phyloP scores from a whole-genome alignment of 1,140 invertebrate genomes.

The Trichonephila clavipes region DNA sequence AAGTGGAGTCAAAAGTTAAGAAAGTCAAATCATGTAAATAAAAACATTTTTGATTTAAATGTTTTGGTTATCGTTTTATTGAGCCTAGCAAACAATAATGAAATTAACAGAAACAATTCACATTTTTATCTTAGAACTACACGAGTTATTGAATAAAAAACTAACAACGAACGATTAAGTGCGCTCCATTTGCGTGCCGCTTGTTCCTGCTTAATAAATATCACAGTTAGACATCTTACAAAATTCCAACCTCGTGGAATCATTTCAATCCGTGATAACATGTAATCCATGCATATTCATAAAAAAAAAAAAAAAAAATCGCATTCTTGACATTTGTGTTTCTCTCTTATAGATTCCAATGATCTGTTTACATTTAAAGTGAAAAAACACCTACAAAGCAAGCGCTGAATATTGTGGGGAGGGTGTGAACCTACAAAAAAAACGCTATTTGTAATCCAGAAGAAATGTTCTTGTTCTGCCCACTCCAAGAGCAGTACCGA shows the following conservation, averaged over 20 bases:
- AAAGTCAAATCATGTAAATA: too few relatives aligned
- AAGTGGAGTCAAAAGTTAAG: too few relatives aligned
- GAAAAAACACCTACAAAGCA: too few relatives aligned
- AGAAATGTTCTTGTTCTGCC: background rate
- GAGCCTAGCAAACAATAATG: too few relatives aligned
- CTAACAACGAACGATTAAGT: too few relatives aligned
- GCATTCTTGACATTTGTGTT: background rate
- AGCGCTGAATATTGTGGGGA: background rate
- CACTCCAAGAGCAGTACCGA: background rate
- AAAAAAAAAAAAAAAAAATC: too few relatives aligned
- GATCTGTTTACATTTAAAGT: constrained; percentile 5
- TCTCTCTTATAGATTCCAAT: background rate
- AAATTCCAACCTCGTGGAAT: background rate
- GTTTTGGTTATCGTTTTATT: too few relatives aligned
- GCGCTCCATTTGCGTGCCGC: too few relatives aligned
- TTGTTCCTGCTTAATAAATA: background rate
- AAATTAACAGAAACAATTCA: too few relatives aligned
- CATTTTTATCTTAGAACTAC: too few relatives aligned
- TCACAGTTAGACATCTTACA: background rate
- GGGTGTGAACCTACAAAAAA: background rate
- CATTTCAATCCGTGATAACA: background rate
- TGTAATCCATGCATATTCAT: background rate
- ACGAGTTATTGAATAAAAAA: too few relatives aligned
- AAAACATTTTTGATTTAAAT: too few relatives aligned
- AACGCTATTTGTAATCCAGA: background rate